Base-by-base conservation (phyloP, 2,113 vertebrate species). In the Protobothrops mucrosquamatus region DNA sequence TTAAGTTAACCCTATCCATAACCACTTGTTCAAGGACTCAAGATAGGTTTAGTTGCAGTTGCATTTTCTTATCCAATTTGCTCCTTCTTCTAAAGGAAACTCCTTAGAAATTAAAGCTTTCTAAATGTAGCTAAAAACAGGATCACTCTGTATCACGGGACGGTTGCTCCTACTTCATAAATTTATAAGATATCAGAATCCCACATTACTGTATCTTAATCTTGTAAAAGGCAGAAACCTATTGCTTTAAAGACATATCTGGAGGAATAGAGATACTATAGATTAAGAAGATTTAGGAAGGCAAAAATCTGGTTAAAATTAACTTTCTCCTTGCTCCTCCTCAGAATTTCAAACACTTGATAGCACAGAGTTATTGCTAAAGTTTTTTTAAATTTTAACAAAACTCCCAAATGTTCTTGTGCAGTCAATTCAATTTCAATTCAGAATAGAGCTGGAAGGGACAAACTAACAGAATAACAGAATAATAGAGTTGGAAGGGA, bases 111-210 rank as follows among this genome's bases (percentile, higher is more conserved):
- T 81, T 89, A 95, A 85, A 43, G 8, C 88, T 92, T 92, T 24
- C 46, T 56, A 10, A 26, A 48, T 85, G 87, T 92, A 93, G n/a
- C 94, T 94, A 95, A 92, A 94, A 90, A 93, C 95, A 94, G 87
- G 69, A 88, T 92, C 34, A n/a, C 85, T 87, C 91, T 94, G 59
- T 85, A 89, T 90, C 64, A 74, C 1, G 39, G 34, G 92, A 96
- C 91, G 95, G 89, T 43, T 85, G 0, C 34, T 93, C 69, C 86
- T 57, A 8, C 43, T 91, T 74, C 34, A 51, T 7, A 26, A 74
- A 93, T 9, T 26, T 56, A 22, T 92, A 55, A 46, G 14, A 20
- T 55, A 81, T 46, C 24, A 34, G 43, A 92, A 87, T 3, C 39
- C 39, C 3, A 24, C 26, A 74, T n/a, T 74, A 54, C 15, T 10